Conservation (phyloP, 2,113 vertebrate species). For the Platysternon megacephalum region DNA sequence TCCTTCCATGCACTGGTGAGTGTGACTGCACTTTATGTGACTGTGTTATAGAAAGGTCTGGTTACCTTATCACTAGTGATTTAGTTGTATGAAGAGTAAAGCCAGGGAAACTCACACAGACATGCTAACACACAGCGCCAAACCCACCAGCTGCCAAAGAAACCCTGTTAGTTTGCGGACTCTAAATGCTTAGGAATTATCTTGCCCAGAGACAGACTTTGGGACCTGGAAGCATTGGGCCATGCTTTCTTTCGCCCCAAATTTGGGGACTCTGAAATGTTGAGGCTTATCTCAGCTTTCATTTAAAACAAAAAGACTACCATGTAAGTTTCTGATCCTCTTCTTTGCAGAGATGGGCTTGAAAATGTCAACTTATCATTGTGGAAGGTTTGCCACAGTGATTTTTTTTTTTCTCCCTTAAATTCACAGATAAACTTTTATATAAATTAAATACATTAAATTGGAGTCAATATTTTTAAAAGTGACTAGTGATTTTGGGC, state of each 20-base stretch:
- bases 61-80: not conserved
- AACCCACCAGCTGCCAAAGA: not conserved
- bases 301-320: not conserved
- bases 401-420: not conserved
- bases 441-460: not conserved
- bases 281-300: not conserved
- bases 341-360: not conserved
- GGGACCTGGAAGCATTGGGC: not conserved
- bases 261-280: not conserved
- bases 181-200: not conserved
- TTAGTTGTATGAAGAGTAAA: not conserved
- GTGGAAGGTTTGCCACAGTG: not conserved
- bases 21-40: not conserved
- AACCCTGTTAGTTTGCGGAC: not conserved
- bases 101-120: not conserved
- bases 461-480: not conserved
- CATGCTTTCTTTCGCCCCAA: not conserved
- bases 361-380: not conserved
- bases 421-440: not conserved
- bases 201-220: not conserved
- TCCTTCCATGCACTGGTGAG: slow-evolving; percentile 97
- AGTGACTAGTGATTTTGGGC: not conserved
- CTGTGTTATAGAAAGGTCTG: not conserved
- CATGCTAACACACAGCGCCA: not conserved
- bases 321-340: not conserved